phyloP scores from a whole-genome alignment of 2,888 invertebrate species.

The Sarcophaga rosellei region DNA sequence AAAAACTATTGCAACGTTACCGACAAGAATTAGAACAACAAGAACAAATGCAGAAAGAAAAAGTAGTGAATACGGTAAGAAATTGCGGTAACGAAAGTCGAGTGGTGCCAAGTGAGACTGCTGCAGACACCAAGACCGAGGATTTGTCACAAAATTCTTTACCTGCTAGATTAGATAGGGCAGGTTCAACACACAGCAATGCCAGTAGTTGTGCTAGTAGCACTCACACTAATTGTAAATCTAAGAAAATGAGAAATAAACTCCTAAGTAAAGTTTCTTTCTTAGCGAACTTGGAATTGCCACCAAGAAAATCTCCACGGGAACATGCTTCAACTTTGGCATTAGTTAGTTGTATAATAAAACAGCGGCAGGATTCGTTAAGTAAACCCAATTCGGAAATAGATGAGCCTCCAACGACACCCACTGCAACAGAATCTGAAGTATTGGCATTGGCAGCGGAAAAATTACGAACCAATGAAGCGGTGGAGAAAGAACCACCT shows the following conservation, averaged over 20 bases:
- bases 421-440: conserved; percentile 44
- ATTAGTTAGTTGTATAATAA: conserved; percentile 87
- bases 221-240: conserved; percentile 70
- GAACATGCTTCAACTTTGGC: conserved; percentile 94
- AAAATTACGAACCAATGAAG: conserved; percentile 44
- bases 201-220: conserved; percentile 75
- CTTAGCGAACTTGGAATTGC: conserved; percentile 75
- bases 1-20: conserved; percentile 76
- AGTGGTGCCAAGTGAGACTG: background rate
- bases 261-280: conserved; percentile 75
- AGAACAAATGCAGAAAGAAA: conserved; percentile 68
- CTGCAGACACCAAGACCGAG: conserved; percentile 57
- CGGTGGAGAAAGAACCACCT: conserved; percentile 31
- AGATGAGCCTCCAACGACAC: conserved; percentile 73
- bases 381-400: conserved; percentile 78
- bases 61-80: conserved; percentile 8
- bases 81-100: conserved; percentile 11
- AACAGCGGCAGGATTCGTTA: conserved; percentile 79
- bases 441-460: conserved; percentile 40
- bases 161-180: conserved; percentile 70
- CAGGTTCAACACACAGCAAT: conserved; percentile 74
- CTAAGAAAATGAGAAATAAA: conserved; percentile 74
- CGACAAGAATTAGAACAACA: conserved; percentile 75
- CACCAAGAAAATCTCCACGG: conserved; percentile 91
- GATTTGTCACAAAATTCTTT: conserved; percentile 66